phyloP scores from a whole-genome alignment of 2,888 invertebrate genomes.

The Eurytoma californica region DNA sequence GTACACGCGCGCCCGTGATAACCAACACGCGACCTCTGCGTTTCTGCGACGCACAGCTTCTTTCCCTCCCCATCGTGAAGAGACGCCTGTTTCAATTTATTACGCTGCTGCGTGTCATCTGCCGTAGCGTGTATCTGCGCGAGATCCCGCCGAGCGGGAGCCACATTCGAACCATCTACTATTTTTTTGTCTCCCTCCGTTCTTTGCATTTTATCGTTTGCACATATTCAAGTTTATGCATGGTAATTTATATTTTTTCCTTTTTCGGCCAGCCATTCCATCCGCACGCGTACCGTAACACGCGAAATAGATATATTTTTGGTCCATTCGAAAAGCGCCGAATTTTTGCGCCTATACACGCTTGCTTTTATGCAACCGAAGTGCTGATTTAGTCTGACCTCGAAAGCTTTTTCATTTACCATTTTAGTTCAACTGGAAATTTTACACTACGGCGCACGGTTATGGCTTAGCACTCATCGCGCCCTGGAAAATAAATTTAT shows the following conservation, averaged over 20 bases:
- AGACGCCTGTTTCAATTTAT: conserved; percentile 71
- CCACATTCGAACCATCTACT: conserved; percentile 16
- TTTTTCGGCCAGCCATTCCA: not conserved
- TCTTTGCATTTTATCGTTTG: no score
- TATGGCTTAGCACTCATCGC: no score
- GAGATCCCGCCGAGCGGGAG: not conserved
- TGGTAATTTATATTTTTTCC: not conserved
- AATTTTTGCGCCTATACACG: conserved; percentile 1
- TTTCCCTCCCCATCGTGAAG: conserved; percentile 36
- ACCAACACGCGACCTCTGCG: not conserved
- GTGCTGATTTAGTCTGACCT: not conserved
- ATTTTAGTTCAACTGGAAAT: conserved; percentile 13
- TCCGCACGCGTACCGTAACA: not conserved
- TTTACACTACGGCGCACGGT: not conserved
- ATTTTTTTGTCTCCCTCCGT: not conserved
- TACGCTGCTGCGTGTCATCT: conserved; percentile 56
- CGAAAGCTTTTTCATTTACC: conserved; percentile 37
- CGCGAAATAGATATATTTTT: conserved; percentile 30
- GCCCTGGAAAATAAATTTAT: not conserved
- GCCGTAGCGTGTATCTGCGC: conserved; percentile 12
- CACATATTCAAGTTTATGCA: not conserved
- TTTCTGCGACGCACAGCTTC: not conserved
- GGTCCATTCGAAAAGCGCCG: conserved; percentile 25
- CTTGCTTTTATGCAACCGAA: not conserved
- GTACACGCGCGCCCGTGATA: conserved; percentile 5